Base-by-base conservation (phyloP, 1,140 invertebrate species). In the Drosophila orosa region DNA sequence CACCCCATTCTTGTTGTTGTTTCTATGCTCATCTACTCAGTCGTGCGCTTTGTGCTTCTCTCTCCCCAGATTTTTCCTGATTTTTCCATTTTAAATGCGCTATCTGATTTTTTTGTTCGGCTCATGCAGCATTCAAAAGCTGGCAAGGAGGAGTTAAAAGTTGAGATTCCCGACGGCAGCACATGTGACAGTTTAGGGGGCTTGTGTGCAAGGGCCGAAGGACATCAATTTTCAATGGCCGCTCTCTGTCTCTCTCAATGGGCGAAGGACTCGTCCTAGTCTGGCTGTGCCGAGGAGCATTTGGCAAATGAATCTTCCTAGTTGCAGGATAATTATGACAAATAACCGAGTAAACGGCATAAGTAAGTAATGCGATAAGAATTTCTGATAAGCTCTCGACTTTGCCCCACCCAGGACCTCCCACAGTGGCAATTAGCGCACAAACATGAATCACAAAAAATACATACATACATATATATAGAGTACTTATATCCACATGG, bases 41-140 rank as follows among this genome's bases (percentile, higher is more conserved):
- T 80, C 84, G 83, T 89, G 83, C 84, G 75, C 83, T 87, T 83
- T 87, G 72, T 73, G 84, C 82, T 81, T 3, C 27, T 15, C 29
- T 40, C 39, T n/a, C 25, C n/a, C 48, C 9, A 54, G 50, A 54
- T 54, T 35, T 52, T 35, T 6, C 22, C 35, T 27, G 52, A 57
- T 71, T 69, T 69, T 72, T 87, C 63, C 75, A 87, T 86, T 83
- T 82, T 79, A 86, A 86, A 86, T 86, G 84, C 83, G 78, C 72
- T 79, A 86, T 83, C 83, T 77, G 76, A 83, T 89, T 87, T 87
- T 83, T 83, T 87, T 67, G 58, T 65, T 73, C 72, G 60, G 67
- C 83, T 80, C 76, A 84, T 87, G 72, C 83, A 79, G 66, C 80
- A 83, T 89, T 89, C 84, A 89, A 78, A 78, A 74, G 76, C 84